phyloP scores from a whole-genome alignment of 1,140 invertebrate species.

The Pantala flavescens region DNA sequence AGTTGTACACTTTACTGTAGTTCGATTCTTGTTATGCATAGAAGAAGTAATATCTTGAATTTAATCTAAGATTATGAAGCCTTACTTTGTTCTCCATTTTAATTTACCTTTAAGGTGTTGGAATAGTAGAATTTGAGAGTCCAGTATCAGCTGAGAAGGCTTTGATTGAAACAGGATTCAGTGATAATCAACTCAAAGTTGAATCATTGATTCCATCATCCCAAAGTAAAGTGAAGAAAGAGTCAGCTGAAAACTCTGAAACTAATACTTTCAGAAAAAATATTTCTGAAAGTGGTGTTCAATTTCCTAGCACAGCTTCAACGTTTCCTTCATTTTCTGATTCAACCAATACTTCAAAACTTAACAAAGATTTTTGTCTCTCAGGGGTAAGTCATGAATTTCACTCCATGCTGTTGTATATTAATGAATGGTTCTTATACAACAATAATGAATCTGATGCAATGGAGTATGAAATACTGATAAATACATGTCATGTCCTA shows the following conservation, averaged over 20 bases:
- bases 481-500: too few species aligned
- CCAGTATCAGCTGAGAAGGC: constrained; percentile 52
- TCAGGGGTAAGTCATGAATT: too few species aligned
- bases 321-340: constrained; percentile 27
- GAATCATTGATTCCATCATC: constrained; percentile 27
- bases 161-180: constrained; percentile 30
- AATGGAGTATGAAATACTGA: too few species aligned
- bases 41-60: too few species aligned
- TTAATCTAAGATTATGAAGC: not conserved
- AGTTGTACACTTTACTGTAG: too few species aligned
- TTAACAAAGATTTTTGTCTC: constrained; percentile 4
- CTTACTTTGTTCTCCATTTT: too few species aligned
- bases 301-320: constrained; percentile 29
- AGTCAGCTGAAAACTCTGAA: not conserved
- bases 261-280: constrained; percentile 14
- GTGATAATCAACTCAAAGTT: constrained; percentile 31
- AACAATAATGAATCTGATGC: too few species aligned
- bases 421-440: too few species aligned
- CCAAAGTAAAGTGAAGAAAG: not conserved
- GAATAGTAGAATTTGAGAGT: constrained; percentile 65
- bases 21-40: too few species aligned
- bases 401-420: too few species aligned
- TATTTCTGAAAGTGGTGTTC: constrained; percentile 22
- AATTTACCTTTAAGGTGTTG: constrained; percentile 28
- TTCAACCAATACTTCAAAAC: not conserved